A percentile compares a stretch with the other conserved stretches of the same genome.
phyloP scores from a whole-genome alignment of 2,888 invertebrate genomes.

The Lumbricus terrestris region DNA sequence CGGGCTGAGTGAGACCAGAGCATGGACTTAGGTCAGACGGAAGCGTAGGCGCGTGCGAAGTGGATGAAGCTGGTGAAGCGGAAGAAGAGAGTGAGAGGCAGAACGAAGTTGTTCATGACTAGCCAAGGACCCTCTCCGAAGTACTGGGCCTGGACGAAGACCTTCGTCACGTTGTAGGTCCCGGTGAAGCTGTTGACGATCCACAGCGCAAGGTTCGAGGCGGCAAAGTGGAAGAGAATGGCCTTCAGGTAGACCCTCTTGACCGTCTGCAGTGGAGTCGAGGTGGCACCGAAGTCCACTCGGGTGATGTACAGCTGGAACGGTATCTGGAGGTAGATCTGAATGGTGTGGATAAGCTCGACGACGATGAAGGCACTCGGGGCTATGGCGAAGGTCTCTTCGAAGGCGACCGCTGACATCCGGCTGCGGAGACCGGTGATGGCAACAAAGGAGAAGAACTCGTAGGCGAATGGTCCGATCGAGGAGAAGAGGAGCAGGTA shows the following conservation, averaged over 20 bases:
- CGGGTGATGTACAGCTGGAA: background rate
- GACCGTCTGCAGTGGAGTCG: background rate
- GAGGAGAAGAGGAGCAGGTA: background rate
- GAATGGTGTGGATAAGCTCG: background rate
- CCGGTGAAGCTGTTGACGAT: background rate
- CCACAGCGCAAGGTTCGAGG: background rate
- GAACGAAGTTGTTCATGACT: background rate
- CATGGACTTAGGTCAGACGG: background rate
- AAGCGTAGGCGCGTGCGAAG: background rate
- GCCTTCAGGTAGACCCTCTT: background rate
- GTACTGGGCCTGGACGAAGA: background rate
- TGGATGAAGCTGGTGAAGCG: background rate
- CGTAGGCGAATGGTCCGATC: background rate
- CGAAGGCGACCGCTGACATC: background rate
- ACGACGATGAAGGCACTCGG: background rate
- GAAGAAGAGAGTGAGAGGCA: background rate
- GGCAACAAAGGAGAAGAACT: conserved; percentile 10
- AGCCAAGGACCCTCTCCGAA: background rate
- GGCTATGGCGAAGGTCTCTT: background rate
- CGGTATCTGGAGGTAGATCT: background rate
- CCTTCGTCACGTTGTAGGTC: background rate
- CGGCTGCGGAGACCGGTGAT: background rate
- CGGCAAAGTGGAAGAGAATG: background rate
- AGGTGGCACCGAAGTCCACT: background rate
- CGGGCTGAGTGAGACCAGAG: too few species aligned